These are phyloP conservation scores for Gibbula magus DNA, from an alignment of 2,888 invertebrate genomes.

Conservation along the genomic window DNA sequence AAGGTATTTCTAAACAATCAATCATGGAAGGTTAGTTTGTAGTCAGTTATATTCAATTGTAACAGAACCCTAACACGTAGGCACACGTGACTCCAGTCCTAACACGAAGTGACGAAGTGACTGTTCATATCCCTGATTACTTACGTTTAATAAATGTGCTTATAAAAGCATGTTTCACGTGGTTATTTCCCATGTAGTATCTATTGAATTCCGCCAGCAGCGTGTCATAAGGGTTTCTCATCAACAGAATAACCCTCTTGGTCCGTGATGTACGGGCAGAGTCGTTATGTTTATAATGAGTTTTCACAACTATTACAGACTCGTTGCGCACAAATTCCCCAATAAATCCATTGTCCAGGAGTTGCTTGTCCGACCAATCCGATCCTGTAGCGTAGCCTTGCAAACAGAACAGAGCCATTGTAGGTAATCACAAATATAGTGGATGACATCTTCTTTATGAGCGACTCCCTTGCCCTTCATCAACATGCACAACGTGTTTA, in stretches of 20 bases:
- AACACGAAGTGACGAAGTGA: no score
- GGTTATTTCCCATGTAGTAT: background rate
- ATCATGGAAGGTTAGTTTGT: no score
- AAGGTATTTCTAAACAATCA: no score
- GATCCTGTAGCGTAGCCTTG: background rate
- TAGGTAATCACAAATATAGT: no score
- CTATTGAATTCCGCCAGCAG: background rate
- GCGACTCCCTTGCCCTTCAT: no score
- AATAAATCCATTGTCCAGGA: background rate
- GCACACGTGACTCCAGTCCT: no score
- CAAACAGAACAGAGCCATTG: background rate
- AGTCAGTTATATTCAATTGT: no score
- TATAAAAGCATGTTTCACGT: background rate
- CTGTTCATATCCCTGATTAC: background rate
- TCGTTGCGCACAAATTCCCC: background rate
- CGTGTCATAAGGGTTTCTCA: constrained; percentile 11
- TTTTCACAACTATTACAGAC: background rate
- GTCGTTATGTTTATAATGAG: background rate
- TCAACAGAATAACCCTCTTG: background rate
- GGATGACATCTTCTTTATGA: no score
- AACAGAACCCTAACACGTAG: no score
- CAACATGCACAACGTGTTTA: no score
- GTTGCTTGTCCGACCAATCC: background rate
- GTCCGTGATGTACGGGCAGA: no score
- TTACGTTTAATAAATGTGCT: background rate